Conservation (phyloP, 2,113 vertebrate species). For the Zeus faber region DNA sequence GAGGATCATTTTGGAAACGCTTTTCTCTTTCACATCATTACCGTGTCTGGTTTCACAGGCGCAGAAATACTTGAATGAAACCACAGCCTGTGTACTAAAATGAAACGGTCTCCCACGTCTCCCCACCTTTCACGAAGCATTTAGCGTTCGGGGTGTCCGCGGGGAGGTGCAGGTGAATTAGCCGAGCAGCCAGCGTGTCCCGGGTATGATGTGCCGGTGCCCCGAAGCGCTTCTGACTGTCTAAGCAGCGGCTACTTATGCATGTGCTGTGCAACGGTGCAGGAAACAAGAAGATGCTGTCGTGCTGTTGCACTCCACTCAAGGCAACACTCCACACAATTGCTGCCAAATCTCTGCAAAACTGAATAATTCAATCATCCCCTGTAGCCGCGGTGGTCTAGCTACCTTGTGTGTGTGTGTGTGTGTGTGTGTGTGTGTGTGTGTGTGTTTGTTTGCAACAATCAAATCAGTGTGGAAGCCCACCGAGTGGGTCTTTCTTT, state of each 20-base stretch:
- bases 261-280: constrained; percentile 79
- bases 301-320: constrained; percentile 69
- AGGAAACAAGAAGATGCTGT: constrained; percentile 77
- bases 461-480: constrained; percentile 66
- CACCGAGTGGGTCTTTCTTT: constrained; percentile 56
- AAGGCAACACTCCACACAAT: constrained; percentile 74
- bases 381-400: constrained; percentile 58
- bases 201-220: constrained; percentile 71
- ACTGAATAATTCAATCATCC: constrained; percentile 81
- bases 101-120: not conserved
- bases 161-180: constrained; percentile 70
- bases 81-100: too few relatives aligned
- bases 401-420: constrained; percentile 70
- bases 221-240: constrained; percentile 63
- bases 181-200: constrained; percentile 66
- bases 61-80: too few relatives aligned
- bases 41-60: too few relatives aligned
- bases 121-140: constrained; percentile 18
- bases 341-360: constrained; percentile 75
- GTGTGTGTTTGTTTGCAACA: constrained; percentile 67
- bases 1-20: too few relatives aligned
- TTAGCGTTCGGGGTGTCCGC: constrained; percentile 33
- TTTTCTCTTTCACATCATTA: too few relatives aligned
- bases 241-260: constrained; percentile 77
- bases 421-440: too few relatives aligned